A percentile compares a stretch with the other conserved stretches of the same genome.
Conservation (phyloP, 2,797 vertebrate species). For the Paratrypauchen microcephalus region DNA sequence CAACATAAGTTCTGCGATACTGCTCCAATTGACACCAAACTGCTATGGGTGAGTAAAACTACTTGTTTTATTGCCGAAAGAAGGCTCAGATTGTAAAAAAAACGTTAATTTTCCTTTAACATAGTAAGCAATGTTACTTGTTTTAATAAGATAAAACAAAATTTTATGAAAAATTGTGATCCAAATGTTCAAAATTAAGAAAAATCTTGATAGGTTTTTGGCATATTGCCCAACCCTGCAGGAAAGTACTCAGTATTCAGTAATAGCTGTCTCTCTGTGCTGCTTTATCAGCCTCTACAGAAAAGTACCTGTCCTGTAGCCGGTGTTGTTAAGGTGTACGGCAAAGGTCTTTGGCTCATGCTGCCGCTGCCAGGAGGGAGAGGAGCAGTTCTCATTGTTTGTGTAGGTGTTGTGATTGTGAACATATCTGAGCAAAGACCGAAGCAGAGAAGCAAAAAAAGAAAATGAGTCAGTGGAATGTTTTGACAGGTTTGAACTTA, state of each 20-base stretch:
- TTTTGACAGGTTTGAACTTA: neutral
- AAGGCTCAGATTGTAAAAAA: no score
- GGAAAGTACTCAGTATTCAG: neutral
- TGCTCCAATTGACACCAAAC: no score
- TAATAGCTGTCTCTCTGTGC: neutral
- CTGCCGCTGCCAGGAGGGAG: constrained; percentile 92
- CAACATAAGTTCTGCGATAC: no score
- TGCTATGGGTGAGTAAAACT: no score
- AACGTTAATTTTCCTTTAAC: no score
- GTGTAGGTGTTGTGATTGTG: constrained; percentile 99
- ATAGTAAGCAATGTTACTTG: no score
- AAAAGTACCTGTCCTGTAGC: constrained; percentile 89
- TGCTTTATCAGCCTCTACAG: neutral
- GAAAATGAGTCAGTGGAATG: constrained; percentile 58
- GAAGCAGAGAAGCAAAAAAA: constrained; percentile 76
- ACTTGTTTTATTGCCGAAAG: no score
- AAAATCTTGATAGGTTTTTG: no score
- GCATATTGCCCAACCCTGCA: neutral
- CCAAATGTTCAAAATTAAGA: no score
- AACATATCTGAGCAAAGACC: constrained; percentile 84
- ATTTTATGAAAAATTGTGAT: no score
- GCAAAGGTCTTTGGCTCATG: constrained; percentile 90
- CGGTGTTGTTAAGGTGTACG: constrained; percentile 92
- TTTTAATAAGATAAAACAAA: no score
- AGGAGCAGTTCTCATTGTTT: constrained; percentile 98